Base-by-base conservation (phyloP, 2,797 vertebrate species). In the Cirrhinus mrigala region DNA sequence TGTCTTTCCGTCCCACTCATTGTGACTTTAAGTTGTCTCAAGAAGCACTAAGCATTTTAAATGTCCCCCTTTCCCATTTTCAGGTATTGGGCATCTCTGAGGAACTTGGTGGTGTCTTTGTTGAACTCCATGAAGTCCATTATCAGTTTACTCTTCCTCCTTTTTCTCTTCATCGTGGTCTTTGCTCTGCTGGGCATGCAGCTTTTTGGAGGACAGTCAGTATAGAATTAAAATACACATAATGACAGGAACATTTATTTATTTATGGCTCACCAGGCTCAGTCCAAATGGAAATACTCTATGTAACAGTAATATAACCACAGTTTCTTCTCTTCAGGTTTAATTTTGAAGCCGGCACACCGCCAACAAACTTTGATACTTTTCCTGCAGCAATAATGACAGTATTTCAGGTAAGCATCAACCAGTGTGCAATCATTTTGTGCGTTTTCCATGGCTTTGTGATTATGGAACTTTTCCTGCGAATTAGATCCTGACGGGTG, bases 301-400 rank as follows among this genome's bases (percentile, higher is more conserved):
- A 15, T 37, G n/a, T 71, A 60, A 37, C 54, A 9, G 33, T 12
- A 64, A n/a, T 37, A 37, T 37, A 40, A 73, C 81, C 10, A 52
- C 15, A 14, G 18, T 52, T 54, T 24, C 6, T 12, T 76, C 58
- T 74, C 4, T 79, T 37, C 91, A 98, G 98, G 96, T 98, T 99
- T 95, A 99, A 99, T 94, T 99, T 99, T 91, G 96, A 97, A 81
- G 93, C 88, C 27, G 97, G 97, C 89, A 99, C 98, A 87, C 98
- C 98, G 89, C 94, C 98, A 33, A 98, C 98, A 92, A 99, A 99
- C 94, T 99, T 99, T 44, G 98, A 99, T 94, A 99, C 97, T 81
- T 99, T 99, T 92, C 98, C 98, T 79, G 98, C 97, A 96, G 98
- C 98, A 96, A 99, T 99, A 97, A 99, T 99, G 98, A 99, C 98